phyloP scores from a whole-genome alignment of 1,140 invertebrate species.

The Drosophila equinoxialis region DNA sequence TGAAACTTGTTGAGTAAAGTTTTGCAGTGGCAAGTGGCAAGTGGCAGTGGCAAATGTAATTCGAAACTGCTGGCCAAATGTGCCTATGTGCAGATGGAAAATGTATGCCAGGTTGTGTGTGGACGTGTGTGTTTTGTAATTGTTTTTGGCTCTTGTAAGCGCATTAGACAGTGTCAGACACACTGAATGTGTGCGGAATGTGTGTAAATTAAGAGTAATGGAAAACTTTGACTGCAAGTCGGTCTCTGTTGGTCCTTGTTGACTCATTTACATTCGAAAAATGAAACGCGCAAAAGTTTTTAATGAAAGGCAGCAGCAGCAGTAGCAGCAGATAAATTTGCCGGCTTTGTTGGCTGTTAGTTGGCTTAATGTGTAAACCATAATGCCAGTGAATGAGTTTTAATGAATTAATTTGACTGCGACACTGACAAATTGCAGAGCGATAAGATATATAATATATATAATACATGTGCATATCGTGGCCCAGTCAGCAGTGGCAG shows the following conservation, averaged over 20 bases:
- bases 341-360: conserved; percentile 14
- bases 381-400: conserved; percentile 38
- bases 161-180: conserved; percentile 28
- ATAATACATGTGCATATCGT: not conserved
- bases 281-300: conserved; percentile 11
- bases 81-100: not conserved
- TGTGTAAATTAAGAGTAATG: conserved; percentile 49
- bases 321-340: not conserved
- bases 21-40: conserved; percentile 30
- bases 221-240: conserved; percentile 24
- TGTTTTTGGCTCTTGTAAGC: conserved; percentile 39
- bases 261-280: conserved; percentile 69
- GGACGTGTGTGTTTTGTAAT: conserved; percentile 17
- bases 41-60: conserved; percentile 44
- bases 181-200: not conserved
- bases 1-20: conserved; percentile 59
- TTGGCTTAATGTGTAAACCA: conserved; percentile 44
- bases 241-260: conserved; percentile 33
- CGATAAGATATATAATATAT: conserved; percentile 18
- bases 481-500: not conserved
- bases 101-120: conserved; percentile 2
- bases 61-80: conserved; percentile 37
- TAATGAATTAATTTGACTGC: conserved; percentile 60
- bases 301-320: not conserved
- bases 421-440: conserved; percentile 62